A percentile compares a stretch with the other conserved stretches of the same genome.
These are phyloP conservation scores for Sebastes nivosus DNA, from an alignment of 2,797 vertebrate genomes.

Conservation along the genomic window DNA sequence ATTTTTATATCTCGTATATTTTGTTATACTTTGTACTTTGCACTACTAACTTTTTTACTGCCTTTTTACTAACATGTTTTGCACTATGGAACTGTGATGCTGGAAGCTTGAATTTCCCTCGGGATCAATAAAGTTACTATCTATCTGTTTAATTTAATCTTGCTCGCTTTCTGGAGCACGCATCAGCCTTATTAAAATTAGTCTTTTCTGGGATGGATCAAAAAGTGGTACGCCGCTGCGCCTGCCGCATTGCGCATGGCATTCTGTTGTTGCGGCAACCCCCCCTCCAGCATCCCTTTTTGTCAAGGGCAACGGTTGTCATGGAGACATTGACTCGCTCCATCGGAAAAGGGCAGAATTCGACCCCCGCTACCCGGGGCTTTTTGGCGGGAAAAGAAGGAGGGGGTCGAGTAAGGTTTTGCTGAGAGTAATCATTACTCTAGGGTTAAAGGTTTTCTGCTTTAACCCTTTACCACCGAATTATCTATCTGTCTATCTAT, in stretches of 20 bases:
- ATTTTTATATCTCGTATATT: no score
- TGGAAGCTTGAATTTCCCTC: no score
- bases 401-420: conserved; percentile 9
- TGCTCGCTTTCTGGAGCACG: accelerated
- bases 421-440: conserved; percentile 15
- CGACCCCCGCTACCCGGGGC: conserved; percentile 43
- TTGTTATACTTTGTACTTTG: no score
- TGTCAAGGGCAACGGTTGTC: conserved; percentile 71
- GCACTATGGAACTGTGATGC: no score
- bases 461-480: no score
- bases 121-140: no score
- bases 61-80: no score
- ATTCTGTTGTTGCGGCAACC: background rate
- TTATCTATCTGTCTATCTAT: no score
- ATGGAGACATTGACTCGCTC: conserved; percentile 66
- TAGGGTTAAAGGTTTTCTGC: background rate
- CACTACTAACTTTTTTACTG: no score
- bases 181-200: no score
- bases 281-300: conserved; percentile 56
- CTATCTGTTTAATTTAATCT: background rate
- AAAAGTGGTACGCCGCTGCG: background rate
- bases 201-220: background rate
- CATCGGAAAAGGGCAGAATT: conserved; percentile 59
- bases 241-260: conserved; percentile 18
- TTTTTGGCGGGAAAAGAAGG: conserved; percentile 69